Conservation (phyloP, 2,797 vertebrate species). For the Periophthalmus magnuspinnatus region DNA sequence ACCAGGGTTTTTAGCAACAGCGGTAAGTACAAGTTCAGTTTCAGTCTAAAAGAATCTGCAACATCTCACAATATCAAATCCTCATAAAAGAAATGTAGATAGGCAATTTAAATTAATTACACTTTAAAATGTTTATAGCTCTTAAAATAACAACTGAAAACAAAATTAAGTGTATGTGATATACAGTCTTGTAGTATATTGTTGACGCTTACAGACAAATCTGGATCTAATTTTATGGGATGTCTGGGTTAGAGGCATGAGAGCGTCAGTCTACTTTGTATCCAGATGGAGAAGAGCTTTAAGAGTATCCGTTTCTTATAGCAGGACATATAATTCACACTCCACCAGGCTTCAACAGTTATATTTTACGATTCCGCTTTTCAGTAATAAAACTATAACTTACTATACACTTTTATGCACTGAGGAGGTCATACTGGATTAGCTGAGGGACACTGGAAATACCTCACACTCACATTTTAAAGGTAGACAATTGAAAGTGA, state of each 20-base stretch:
- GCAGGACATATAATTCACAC: constrained; percentile 33
- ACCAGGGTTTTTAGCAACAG: constrained; percentile 42
- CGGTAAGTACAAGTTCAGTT: constrained; percentile 15
- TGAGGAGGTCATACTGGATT: neutral
- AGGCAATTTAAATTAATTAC: neutral
- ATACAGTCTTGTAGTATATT: constrained; percentile 29
- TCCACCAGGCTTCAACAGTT: constrained; percentile 23
- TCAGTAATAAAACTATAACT: neutral
- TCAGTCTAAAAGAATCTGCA: constrained; percentile 17
- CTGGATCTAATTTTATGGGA: constrained; percentile 43
- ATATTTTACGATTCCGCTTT: constrained; percentile 20
- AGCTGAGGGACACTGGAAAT: constrained; percentile 5
- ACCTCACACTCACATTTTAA: constrained; percentile 2
- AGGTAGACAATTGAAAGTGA: neutral
- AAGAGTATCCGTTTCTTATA: constrained; percentile 26
- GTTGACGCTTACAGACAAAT: constrained; percentile 47
- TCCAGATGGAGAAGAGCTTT: constrained; percentile 56
- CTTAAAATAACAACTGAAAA: neutral
- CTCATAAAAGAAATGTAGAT: constrained; percentile 4
- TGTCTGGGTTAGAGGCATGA: constrained; percentile 21
- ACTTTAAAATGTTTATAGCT: neutral
- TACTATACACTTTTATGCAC: constrained; percentile 3
- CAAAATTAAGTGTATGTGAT: constrained; percentile 28
- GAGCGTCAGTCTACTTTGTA: constrained; percentile 30
- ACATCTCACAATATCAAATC: constrained; percentile 2